A percentile compares a stretch with the other conserved stretches of the same genome.
These are phyloP conservation scores for Mastomys natalensis DNA, from an alignment of 2,113 vertebrate genomes.

Conservation along the genomic window DNA sequence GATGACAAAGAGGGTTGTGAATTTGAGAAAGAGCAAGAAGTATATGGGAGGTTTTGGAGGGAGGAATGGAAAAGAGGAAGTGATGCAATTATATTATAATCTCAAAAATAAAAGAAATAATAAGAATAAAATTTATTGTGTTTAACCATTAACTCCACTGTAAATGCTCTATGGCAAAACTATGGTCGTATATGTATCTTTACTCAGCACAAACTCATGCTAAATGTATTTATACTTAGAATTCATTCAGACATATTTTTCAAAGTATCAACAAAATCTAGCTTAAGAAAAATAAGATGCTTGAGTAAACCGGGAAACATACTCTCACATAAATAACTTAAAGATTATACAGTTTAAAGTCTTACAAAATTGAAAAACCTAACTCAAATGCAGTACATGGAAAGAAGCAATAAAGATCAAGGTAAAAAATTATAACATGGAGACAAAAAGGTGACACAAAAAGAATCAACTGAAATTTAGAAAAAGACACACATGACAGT, in stretches of 20 bases:
- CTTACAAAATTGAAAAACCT: background rate
- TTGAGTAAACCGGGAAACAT: background rate
- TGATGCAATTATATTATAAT: background rate
- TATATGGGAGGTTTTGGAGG: background rate
- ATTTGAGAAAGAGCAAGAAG: background rate
- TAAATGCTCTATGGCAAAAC: background rate
- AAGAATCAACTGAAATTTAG: background rate
- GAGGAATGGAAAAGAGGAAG: background rate
- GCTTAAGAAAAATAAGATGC: background rate
- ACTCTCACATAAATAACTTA: background rate
- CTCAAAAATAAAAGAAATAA: background rate
- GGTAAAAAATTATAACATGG: background rate
- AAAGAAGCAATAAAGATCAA: background rate
- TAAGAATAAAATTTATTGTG: background rate
- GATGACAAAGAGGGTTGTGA: background rate
- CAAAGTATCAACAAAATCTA: background rate
- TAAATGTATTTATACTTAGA: background rate
- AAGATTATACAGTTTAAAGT: background rate
- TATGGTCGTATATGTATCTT: background rate
- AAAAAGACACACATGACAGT: too few relatives aligned
- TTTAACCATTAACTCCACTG: background rate
- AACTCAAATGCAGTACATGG: background rate
- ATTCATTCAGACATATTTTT: background rate
- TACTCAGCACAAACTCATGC: background rate
- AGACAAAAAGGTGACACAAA: background rate